Percentiles rank a stretch among this genome's conserved stretches.
Evolutionary conservation across 2,797 vertebrate species (phyloP).

Genomic region (Nyctalus aviator): DNA sequence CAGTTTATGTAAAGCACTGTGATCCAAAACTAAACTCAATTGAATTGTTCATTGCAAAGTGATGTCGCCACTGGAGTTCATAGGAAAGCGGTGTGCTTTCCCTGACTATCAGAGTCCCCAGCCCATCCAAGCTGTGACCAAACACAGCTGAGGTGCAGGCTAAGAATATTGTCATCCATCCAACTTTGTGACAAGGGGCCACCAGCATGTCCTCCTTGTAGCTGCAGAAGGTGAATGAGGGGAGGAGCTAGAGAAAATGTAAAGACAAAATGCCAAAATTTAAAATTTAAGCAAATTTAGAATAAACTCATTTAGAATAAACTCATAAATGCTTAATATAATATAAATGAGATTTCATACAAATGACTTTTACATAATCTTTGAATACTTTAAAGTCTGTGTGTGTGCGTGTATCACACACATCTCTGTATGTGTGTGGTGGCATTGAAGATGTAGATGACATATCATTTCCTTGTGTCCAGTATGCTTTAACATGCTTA

Average conservation of each 20-base stretch:
- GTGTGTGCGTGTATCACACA: fast-evolving
- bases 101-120: fast-evolving
- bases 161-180: fast-evolving
- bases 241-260: fast-evolving
- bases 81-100: fast-evolving
- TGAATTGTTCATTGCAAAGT: conserved; percentile 72
- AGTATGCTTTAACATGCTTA: too few species aligned
- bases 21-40: conserved; percentile 70
- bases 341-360: not conserved
- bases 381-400: not conserved
- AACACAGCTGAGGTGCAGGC: fast-evolving
- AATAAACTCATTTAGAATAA: not conserved
- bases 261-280: fast-evolving
- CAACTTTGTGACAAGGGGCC: not conserved
- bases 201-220: not conserved
- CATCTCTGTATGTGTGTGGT: fast-evolving
- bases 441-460: not conserved
- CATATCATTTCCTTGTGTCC: not conserved
- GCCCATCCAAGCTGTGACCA: fast-evolving
- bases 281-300: not conserved
- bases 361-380: fast-evolving
- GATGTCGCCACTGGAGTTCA: conserved; percentile 39
- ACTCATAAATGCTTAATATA: fast-evolving
- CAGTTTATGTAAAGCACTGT: not conserved
- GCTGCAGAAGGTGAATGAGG: not conserved